phyloP scores from a whole-genome alignment of 2,888 invertebrate species.

The Xanthia togata region DNA sequence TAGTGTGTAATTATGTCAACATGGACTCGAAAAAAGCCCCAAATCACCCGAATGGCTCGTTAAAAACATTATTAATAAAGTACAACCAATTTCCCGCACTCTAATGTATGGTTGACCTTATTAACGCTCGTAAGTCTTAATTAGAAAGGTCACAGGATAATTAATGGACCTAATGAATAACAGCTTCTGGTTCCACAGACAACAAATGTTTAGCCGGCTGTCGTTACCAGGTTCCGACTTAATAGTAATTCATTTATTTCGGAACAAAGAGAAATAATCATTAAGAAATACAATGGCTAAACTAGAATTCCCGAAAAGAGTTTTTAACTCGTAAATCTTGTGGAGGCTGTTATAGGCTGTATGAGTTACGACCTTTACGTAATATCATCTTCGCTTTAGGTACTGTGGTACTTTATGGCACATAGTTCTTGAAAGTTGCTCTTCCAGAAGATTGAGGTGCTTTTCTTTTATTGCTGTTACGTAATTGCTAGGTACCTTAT shows the following conservation, averaged over 20 bases:
- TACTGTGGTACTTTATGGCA: conserved; percentile 24
- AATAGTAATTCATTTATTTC: conserved; percentile 50
- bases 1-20: not conserved
- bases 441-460: conserved; percentile 27
- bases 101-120: conserved; percentile 45
- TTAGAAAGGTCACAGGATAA: conserved; percentile 62
- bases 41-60: not conserved
- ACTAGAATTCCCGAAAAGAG: conserved; percentile 21
- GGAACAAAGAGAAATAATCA: conserved; percentile 47
- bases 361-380: conserved; percentile 49
- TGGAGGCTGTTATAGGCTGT: conserved; percentile 24
- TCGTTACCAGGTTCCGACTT: conserved; percentile 36
- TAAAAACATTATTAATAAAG: conserved; percentile 21
- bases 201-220: conserved; percentile 46
- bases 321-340: conserved; percentile 52
- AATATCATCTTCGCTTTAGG: conserved; percentile 33
- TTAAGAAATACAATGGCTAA: conserved; percentile 37
- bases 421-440: conserved; percentile 35
- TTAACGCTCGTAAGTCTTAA: conserved; percentile 54
- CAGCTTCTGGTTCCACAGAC: conserved; percentile 47
- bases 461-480: conserved; percentile 45
- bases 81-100: conserved; percentile 29
- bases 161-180: conserved; percentile 61
- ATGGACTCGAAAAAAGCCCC: not conserved
- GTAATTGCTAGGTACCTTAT: conserved; percentile 8